Percentiles rank a stretch among this genome's conserved stretches.
Conservation (phyloP, 2,113 vertebrate genomes). For the Arenaria interpres region DNA sequence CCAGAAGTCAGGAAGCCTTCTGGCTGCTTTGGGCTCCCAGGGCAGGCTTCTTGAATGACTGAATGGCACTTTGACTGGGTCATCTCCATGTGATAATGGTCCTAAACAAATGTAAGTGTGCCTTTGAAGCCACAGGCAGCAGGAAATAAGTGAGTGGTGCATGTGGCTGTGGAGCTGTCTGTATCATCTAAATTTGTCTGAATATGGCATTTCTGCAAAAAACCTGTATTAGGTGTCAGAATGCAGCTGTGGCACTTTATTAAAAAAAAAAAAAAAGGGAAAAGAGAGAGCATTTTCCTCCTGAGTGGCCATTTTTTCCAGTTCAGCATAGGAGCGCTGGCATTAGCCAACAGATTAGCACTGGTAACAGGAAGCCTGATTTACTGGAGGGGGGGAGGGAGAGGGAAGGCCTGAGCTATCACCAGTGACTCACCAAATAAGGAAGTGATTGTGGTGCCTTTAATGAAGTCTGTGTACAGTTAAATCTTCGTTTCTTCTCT, state of each 20-base stretch:
- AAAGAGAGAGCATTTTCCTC: not conserved
- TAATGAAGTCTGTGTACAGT: not conserved
- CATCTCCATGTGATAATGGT: not conserved
- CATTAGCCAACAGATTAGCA: not conserved
- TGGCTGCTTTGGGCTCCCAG: not conserved
- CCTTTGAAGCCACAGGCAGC: not conserved
- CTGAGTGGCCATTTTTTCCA: not conserved
- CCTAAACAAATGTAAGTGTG: not conserved
- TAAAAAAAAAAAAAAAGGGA: not conserved
- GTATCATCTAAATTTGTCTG: not conserved
- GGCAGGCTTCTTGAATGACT: not conserved
- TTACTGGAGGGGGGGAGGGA: not conserved
- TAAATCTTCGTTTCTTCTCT: not conserved
- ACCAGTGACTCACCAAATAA: not conserved
- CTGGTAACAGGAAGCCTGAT: not conserved
- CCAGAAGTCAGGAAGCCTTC: not conserved
- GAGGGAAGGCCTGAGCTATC: not conserved
- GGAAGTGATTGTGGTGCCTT: not conserved
- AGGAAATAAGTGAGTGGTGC: not conserved
- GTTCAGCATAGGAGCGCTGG: not conserved
- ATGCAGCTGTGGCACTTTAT: not conserved
- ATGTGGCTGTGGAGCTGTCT: not conserved
- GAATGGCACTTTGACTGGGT: not conserved
- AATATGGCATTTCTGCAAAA: not conserved
- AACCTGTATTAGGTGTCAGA: not conserved